Evolutionary conservation across 2,888 invertebrate genomes (phyloP), one percentile per base, ranked within the genome.

Genomic region (Teinopalpus imperialis): DNA sequence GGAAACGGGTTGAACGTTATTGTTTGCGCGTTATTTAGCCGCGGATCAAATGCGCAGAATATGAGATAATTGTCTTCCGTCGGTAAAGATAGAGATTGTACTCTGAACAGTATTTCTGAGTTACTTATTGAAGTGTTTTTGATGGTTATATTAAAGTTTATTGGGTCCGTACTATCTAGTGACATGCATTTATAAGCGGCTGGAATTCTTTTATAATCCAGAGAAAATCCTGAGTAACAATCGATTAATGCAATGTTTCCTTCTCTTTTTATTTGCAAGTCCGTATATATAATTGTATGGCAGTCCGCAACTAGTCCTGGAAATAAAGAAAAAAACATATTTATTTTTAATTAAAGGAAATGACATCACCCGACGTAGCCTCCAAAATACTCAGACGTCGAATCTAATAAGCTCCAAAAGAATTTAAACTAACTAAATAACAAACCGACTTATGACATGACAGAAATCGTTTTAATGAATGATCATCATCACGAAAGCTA

Each of bases 281-380:
- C 93, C 32, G 92, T 91, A 55, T 92, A 89, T 20, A 93, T 68
- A 45, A 92, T 79, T 2, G 93, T 93, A 52, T 91, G 91, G 63
- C 93, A 93, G 32, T 91, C 88, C 9, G 92, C 90, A 6, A 92
- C 90, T 34, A 95, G 82, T 59, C 94, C 94, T 94, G 81, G 0
- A 90, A 90, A n/a, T n/a, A 49, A 48, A 27, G 6, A 6, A 14
- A 41, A 5, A 16, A 26, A 29, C 9, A 47, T 36, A 1, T 13
- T n/a, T n/a, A n/a, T n/a, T n/a, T n/a, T n/a, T n/a, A n/a, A n/a
- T n/a, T n/a, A n/a, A n/a, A n/a, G n/a, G n/a, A n/a, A n/a, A n/a
- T n/a, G n/a, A n/a, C n/a, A n/a, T n/a, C n/a, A n/a, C n/a, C n/a
- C n/a, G n/a, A n/a, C n/a, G n/a, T n/a, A n/a, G n/a, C n/a, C n/a